These are phyloP conservation scores for Cyclina sinensis DNA, from an alignment of 1,140 invertebrate genomes.

Conservation along the genomic window DNA sequence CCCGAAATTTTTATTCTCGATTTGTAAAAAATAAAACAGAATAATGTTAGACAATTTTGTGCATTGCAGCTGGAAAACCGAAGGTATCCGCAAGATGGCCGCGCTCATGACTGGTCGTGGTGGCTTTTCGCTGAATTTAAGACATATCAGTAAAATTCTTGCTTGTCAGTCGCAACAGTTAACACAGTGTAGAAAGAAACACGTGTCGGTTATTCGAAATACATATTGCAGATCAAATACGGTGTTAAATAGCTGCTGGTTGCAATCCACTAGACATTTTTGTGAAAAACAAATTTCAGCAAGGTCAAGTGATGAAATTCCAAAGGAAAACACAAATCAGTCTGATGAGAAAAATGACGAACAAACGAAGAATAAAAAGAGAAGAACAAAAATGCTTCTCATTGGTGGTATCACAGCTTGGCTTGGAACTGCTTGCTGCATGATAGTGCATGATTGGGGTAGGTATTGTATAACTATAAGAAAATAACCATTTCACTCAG, in stretches of 20 bases:
- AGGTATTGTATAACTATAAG: not conserved
- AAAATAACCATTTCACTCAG: no score
- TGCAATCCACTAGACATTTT: not conserved
- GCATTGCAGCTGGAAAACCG: not conserved
- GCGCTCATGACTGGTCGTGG: constrained; percentile 4
- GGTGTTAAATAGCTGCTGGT: not conserved
- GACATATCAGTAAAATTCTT: not conserved
- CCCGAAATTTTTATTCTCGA: no score
- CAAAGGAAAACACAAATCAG: not conserved
- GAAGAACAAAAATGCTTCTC: not conserved
- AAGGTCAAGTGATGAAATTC: constrained; percentile 3
- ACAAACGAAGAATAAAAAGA: not conserved
- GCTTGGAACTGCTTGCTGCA: not conserved
- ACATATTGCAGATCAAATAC: not conserved
- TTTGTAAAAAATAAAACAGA: not conserved
- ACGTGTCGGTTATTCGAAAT: not conserved
- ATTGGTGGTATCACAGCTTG: not conserved
- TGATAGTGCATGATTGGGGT: not conserved
- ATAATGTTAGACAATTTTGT: not conserved
- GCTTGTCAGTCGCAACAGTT: not conserved
- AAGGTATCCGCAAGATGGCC: constrained; percentile 38
- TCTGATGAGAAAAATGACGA: not conserved
- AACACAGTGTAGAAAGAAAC: constrained; percentile 10
- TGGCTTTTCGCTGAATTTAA: not conserved
- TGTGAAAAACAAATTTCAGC: not conserved